These are phyloP conservation scores for Melanerpes formicivorus DNA, from an alignment of 2,113 vertebrate species.

Conservation along the genomic window DNA sequence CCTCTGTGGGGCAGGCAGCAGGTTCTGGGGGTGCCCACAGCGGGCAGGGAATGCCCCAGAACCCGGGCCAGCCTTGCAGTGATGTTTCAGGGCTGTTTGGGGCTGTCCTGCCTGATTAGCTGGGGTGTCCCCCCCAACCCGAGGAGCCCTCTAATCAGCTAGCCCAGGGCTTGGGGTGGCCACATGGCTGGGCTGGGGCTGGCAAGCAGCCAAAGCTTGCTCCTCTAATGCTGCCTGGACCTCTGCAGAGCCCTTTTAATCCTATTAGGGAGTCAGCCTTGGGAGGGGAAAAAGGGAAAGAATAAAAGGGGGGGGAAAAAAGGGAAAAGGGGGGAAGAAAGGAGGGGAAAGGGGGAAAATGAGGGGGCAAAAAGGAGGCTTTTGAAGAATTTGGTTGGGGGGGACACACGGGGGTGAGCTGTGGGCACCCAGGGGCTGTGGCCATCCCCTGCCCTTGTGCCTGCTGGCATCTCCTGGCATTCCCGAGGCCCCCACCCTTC, in stretches of 20 bases:
- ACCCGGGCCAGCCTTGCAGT: no score
- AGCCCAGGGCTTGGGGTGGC: not conserved
- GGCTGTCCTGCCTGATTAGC: not conserved
- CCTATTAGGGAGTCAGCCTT: slow-evolving; percentile 54
- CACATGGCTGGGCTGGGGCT: not conserved
- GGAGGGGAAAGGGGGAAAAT: no score
- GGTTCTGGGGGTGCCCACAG: not conserved
- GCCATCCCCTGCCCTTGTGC: not conserved
- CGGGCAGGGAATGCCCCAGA: not conserved
- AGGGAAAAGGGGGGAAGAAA: not conserved
- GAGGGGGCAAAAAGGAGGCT: not conserved
- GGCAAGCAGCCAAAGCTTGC: not conserved
- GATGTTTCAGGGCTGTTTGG: not conserved
- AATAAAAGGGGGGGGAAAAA: not conserved
- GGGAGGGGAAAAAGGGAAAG: not conserved
- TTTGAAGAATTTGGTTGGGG: not conserved
- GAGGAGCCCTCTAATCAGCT: not conserved
- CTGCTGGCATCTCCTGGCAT: not conserved
- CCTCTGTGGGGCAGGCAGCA: not conserved
- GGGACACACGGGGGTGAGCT: not conserved
- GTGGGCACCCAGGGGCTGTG: not conserved
- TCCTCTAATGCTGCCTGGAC: not conserved
- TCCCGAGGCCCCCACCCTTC: not conserved
- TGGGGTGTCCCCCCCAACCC: no score
- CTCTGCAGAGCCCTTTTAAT: slow-evolving; percentile 43